A percentile compares a stretch with the other conserved stretches of the same genome.
These are phyloP conservation scores for Amphiura filiformis DNA, from an alignment of 35 echinoderm and acorn worm species.

Conservation along the genomic window DNA sequence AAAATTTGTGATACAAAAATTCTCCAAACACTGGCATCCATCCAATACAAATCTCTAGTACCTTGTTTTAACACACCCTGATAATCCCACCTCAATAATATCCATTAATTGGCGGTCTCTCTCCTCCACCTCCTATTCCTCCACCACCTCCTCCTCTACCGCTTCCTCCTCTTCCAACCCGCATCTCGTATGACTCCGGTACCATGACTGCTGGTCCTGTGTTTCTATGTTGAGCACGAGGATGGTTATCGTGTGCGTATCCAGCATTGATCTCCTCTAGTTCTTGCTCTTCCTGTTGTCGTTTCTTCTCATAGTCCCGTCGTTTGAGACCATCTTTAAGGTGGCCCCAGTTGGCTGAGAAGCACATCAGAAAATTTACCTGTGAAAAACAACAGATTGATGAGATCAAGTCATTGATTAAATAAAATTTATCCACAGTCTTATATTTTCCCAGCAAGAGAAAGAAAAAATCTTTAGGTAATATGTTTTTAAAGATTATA, in stretches of 20 bases:
- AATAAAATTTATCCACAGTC: too few relatives aligned
- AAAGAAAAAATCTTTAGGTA: too few relatives aligned
- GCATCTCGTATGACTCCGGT: background rate
- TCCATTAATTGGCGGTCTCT: background rate
- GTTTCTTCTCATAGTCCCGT: conserved; percentile 23
- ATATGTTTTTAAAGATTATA: too few relatives aligned
- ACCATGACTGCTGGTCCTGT: background rate
- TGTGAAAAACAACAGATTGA: background rate
- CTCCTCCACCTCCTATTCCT: background rate
- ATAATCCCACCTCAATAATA: background rate
- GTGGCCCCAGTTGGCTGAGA: conserved; percentile 42
- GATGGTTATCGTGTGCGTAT: background rate
- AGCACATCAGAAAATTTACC: conserved; percentile 48
- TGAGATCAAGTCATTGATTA: too few relatives aligned
- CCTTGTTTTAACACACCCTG: too few relatives aligned
- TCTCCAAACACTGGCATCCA: too few relatives aligned
- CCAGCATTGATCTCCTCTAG: conserved; percentile 25
- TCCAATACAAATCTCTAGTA: too few relatives aligned
- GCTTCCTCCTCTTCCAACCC: background rate
- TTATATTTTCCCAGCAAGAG: too few relatives aligned
- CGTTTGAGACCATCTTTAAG: conserved; percentile 33
- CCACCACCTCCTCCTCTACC: background rate
- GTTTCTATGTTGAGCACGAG: background rate
- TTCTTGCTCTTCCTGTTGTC: conserved; percentile 20
- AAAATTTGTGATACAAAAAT: too few relatives aligned